A percentile compares a stretch with the other conserved stretches of the same genome.
These are phyloP conservation scores for Silurus meridionalis DNA, from an alignment of 2,113 vertebrate genomes.

Conservation along the genomic window DNA sequence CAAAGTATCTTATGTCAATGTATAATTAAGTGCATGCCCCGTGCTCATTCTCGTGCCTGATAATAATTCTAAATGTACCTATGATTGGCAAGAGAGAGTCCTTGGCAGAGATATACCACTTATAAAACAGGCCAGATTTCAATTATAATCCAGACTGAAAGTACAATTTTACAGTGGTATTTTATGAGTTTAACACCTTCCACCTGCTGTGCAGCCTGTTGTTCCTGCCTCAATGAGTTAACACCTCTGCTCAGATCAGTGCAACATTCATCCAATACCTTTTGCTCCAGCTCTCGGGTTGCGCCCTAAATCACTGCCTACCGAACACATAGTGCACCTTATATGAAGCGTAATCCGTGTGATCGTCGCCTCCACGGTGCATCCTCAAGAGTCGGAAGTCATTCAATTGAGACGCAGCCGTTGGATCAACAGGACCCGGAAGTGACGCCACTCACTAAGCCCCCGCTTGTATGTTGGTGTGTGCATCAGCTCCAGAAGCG, in stretches of 20 bases:
- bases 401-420: neutral
- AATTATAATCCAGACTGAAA: neutral
- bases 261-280: neutral
- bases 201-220: neutral
- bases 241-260: neutral
- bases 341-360: neutral
- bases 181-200: neutral
- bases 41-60: neutral
- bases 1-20: neutral
- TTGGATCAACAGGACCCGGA: conserved; percentile 59
- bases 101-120: neutral
- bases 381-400: too few species aligned
- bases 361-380: neutral
- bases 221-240: neutral
- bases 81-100: neutral
- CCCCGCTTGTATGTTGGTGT: conserved; percentile 65
- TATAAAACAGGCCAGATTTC: neutral
- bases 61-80: neutral
- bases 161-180: neutral
- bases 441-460: conserved; percentile 65
- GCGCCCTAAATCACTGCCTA: neutral
- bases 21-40: neutral
- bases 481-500: conserved; percentile 49
- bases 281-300: neutral
- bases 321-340: neutral